Evolutionary conservation across 2,888 invertebrate genomes (phyloP), one percentile per base, ranked within the genome.

Genomic region (Nomada goodeniana): DNA sequence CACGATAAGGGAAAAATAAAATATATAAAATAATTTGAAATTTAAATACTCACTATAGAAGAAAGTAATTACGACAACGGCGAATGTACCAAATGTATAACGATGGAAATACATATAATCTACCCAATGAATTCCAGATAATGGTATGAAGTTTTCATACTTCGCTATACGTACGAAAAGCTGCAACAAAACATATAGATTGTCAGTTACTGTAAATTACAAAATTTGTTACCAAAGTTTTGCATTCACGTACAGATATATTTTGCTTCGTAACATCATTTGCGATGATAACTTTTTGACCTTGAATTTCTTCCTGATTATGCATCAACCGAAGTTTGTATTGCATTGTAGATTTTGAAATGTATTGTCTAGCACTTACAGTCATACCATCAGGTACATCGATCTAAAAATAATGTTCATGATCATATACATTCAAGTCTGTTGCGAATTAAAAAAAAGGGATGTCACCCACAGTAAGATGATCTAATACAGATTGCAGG

Each of bases 401-500:
- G 60, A 93, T 89, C 92, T 93, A 44, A 50, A 82, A 86, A 55
- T 13, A 0, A 87, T 81, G 2, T 44, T 42, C 44, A 29, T 18
- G 9, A 13, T 52, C n/a, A 20, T 20, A 44, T 0, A 59, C 47
- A 42, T 26, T 44, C 9, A 29, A 29, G 57, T 20, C 18, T 64
- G 20, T 47, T 53, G 47, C 1, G 50, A 36, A 20, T 23, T 11
- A 10, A 5, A n/a, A 64, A 10, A 70, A 50, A 53, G 47, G 52
- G 23, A 42, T 64, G 63, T 5, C 60, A 86, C 92, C 89, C 92
- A 95, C 95, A 91, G 94, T 92, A 63, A 96, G 92, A 90, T 95
- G 94, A 76, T 95, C 94, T 76, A 96, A 92, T 26, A 96, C 95
- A 89, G 94, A 93, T 63, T 95, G 94, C 71, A 96, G 91, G 7